These are phyloP conservation scores for Entomobrya proxima DNA, from an alignment of 2,888 invertebrate genomes.

Conservation along the genomic window DNA sequence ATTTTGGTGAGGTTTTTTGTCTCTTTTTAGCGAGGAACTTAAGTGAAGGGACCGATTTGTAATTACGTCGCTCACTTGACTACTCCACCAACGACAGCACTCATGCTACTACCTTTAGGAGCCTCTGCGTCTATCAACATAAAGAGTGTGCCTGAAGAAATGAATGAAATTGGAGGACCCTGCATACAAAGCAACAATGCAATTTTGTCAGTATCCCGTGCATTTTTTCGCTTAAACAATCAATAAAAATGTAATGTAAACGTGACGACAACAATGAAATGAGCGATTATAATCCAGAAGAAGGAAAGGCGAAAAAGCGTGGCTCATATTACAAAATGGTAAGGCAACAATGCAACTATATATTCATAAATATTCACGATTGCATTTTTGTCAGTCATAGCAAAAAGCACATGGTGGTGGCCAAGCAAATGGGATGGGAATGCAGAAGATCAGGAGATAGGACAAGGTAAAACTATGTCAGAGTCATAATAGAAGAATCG, in stretches of 20 bases:
- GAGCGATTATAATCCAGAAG: conserved; percentile 21
- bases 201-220: not conserved
- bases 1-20: not conserved
- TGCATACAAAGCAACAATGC: not conserved
- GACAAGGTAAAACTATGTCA: conserved; percentile 60
- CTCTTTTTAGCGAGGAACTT: too few species aligned
- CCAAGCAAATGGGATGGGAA: not conserved
- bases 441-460: conserved; percentile 28
- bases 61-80: not conserved
- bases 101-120: conserved; percentile 17
- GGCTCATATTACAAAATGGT: not conserved
- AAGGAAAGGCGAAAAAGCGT: not conserved
- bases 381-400: conserved; percentile 11
- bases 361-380: conserved; percentile 32
- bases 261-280: conserved; percentile 25
- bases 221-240: not conserved
- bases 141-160: not conserved
- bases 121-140: conserved; percentile 27
- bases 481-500: conserved; percentile 8
- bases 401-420: too few species aligned
- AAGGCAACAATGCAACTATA: not conserved
- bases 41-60: conserved; percentile 15
- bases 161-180: conserved; percentile 27
- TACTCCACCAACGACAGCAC: not conserved
- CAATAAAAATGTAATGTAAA: conserved; percentile 7